Evolutionary conservation across 2,113 vertebrate species (phyloP).

Genomic region (Malurus melanocephalus): DNA sequence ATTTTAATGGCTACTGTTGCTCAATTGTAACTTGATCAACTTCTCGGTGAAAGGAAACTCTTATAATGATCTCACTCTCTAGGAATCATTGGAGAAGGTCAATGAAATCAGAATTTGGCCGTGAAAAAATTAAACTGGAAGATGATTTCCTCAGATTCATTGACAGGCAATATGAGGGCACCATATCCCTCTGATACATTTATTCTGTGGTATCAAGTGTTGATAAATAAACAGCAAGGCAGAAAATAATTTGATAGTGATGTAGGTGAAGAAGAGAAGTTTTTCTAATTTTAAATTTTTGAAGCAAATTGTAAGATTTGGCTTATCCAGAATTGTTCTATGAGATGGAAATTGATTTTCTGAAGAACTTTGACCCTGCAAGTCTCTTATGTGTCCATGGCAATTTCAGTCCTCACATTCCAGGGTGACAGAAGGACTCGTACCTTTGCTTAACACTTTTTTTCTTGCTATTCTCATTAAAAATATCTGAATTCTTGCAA

Average conservation of each 20-base stretch:
- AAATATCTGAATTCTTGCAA: not conserved
- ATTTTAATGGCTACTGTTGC: not conserved
- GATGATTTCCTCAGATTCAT: not conserved
- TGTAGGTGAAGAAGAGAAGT: not conserved
- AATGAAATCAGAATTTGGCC: not conserved
- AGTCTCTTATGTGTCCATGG: not conserved
- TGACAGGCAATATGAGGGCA: not conserved
- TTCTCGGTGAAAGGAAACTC: not conserved
- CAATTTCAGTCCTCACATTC: not conserved
- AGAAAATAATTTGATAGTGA: not conserved
- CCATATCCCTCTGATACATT: not conserved
- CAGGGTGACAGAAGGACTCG: not conserved
- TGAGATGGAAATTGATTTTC: not conserved
- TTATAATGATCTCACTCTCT: not conserved
- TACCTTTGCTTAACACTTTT: not conserved
- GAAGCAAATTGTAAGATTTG: not conserved
- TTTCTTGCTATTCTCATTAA: not conserved
- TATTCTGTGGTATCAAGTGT: not conserved
- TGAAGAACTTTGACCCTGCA: not conserved
- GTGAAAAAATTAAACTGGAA: not conserved
- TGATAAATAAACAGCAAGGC: not conserved
- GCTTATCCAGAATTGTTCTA: not conserved
- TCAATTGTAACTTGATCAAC: not conserved
- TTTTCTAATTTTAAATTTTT: not conserved
- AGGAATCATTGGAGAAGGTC: not conserved